Conservation (phyloP, 2,797 vertebrate genomes). For the Siniperca obscura region DNA sequence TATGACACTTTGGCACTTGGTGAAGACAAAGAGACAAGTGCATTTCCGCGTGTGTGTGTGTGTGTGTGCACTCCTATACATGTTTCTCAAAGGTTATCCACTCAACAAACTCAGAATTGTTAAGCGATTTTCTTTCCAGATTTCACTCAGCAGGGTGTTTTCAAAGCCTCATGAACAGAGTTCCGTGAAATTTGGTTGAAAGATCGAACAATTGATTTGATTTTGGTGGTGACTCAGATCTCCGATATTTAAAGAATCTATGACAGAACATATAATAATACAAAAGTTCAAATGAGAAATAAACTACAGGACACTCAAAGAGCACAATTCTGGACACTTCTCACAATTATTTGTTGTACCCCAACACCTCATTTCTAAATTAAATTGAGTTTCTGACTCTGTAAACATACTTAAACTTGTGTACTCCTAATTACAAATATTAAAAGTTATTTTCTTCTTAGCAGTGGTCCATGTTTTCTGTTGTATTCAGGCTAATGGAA, state of each 20-base stretch:
- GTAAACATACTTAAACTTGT: not conserved
- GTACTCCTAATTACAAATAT: not conserved
- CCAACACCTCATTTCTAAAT: too few species aligned
- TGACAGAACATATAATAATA: too few species aligned
- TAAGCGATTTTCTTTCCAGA: conserved; percentile 4
- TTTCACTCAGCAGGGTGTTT: conserved; percentile 16
- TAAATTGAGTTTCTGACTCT: too few species aligned
- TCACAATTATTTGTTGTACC: too few species aligned
- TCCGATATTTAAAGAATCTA: too few species aligned
- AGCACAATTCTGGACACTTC: too few species aligned
- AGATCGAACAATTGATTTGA: not conserved
- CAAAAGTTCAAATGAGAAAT: too few species aligned
- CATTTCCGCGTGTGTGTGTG: not conserved
- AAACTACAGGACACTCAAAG: too few species aligned
- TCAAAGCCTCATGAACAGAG: not conserved
- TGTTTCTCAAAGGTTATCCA: not conserved
- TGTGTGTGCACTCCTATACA: too few species aligned
- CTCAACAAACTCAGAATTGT: not conserved
- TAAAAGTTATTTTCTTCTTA: not conserved
- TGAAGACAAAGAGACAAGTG: not conserved
- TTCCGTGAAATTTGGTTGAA: not conserved
- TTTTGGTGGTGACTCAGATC: not conserved
- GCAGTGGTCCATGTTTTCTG: too few species aligned
- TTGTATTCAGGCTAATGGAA: too few species aligned
- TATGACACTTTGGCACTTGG: not conserved